Percentiles rank a stretch among this genome's conserved stretches.
Conservation (phyloP, 2,888 invertebrate genomes). For the Elaeidobius kamerunicus region DNA sequence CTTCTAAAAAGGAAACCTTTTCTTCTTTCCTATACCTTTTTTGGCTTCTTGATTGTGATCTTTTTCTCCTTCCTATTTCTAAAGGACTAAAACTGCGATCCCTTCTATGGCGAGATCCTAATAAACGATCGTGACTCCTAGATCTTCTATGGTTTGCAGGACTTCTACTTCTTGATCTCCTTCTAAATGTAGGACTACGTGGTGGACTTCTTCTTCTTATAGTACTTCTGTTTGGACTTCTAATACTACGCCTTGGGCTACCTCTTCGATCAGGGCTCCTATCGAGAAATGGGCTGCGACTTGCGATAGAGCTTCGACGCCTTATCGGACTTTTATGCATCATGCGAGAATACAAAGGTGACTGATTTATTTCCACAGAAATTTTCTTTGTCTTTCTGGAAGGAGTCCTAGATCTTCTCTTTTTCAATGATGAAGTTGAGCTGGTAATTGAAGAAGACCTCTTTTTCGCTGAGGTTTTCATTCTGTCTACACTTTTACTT, state of each 20-base stretch:
- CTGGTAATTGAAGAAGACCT: neutral
- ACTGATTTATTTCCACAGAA: neutral
- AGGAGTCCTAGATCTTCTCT: conserved; percentile 21
- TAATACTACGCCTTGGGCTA: neutral
- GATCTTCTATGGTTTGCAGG: conserved; percentile 6
- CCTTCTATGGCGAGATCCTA: conserved; percentile 17
- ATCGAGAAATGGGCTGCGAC: conserved; percentile 13
- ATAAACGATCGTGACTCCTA: conserved; percentile 15
- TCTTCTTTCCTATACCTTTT: conserved; percentile 30
- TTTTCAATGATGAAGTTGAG: conserved; percentile 8
- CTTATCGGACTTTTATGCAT: conserved; percentile 15
- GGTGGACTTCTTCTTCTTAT: conserved; percentile 8
- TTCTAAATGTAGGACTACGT: conserved; percentile 24
- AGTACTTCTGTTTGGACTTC: conserved; percentile 9
- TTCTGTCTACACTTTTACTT: conserved; percentile 18
- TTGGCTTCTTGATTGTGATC: conserved; percentile 20
- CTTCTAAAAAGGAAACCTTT: conserved; percentile 45
- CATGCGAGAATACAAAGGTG: no score
- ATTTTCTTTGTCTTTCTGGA: neutral
- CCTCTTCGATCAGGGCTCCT: conserved; percentile 7
- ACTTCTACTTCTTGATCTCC: conserved; percentile 19
- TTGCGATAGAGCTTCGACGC: conserved; percentile 1
- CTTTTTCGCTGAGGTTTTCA: conserved; percentile 1
- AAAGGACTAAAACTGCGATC: conserved; percentile 26
- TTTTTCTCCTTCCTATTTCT: conserved; percentile 24